A percentile compares a stretch with the other conserved stretches of the same genome.
Evolutionary conservation across 2,113 vertebrate genomes (phyloP).

Genomic region (Protobothrops flavoviridis): DNA sequence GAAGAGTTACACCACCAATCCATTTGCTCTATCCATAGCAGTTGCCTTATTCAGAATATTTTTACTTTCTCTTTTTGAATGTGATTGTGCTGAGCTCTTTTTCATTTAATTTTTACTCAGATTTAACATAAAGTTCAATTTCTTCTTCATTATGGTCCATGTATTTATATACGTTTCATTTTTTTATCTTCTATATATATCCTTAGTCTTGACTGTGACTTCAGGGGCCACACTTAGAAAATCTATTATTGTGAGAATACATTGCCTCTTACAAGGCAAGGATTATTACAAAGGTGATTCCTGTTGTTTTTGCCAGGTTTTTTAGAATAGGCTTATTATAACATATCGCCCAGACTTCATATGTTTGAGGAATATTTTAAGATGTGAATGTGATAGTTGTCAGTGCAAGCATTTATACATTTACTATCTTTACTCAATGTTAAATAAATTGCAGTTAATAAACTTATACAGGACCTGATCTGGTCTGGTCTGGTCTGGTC

Average conservation of each 20-base stretch:
- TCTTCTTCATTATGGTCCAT: not conserved
- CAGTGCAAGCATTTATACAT: not conserved
- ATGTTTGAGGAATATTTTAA: not conserved
- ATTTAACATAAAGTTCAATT: not conserved
- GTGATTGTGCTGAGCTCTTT: not conserved
- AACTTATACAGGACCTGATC: not conserved
- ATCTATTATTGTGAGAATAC: not conserved
- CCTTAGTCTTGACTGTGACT: not conserved
- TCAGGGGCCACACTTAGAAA: not conserved
- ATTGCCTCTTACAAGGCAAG: not conserved
- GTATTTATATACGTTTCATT: not conserved
- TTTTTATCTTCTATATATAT: not conserved
- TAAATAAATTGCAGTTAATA: not conserved
- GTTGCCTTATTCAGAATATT: not conserved
- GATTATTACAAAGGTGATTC: not conserved
- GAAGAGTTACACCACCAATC: not conserved
- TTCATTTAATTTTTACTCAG: not conserved
- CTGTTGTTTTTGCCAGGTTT: not conserved
- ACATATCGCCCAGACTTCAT: not conserved
- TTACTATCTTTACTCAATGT: not conserved
- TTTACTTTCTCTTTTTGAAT: not conserved
- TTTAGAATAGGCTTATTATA: not conserved
- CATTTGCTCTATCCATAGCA: not conserved
- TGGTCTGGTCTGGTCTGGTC: not conserved
- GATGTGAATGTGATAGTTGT: not conserved